Conservation (phyloP, 1,140 invertebrate genomes). For the Trialeurodes vaporariorum region DNA sequence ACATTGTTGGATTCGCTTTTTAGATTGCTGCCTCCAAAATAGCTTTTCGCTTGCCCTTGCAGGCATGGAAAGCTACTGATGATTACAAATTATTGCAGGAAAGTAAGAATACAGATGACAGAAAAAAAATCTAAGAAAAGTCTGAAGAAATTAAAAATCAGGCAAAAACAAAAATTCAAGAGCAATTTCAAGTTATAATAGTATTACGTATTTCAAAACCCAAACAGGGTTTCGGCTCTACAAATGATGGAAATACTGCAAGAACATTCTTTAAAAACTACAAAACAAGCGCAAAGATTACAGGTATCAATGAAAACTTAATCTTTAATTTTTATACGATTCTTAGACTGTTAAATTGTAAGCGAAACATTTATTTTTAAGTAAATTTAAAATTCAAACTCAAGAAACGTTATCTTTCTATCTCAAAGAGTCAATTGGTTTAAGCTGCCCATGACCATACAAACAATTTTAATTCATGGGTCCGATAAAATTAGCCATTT, state of each 20-base stretch:
- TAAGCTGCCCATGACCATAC: slow-evolving; percentile 13
- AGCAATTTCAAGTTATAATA: slow-evolving; percentile 1
- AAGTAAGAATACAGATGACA: background rate
- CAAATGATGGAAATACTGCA: slow-evolving; percentile 10
- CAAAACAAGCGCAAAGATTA: slow-evolving; percentile 28
- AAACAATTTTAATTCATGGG: slow-evolving; percentile 30
- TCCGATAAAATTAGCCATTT: background rate
- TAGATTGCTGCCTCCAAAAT: background rate
- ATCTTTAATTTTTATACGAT: slow-evolving; percentile 28
- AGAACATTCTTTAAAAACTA: slow-evolving; percentile 18
- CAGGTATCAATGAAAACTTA: slow-evolving; percentile 29
- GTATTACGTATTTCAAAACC: slow-evolving; percentile 18
- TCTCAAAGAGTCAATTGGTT: slow-evolving; percentile 27
- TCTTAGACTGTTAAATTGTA: slow-evolving; percentile 29
- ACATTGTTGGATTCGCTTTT: slow-evolving; percentile 3
- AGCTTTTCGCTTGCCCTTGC: background rate
- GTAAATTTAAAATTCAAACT: slow-evolving; percentile 23
- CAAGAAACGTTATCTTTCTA: slow-evolving; percentile 22
- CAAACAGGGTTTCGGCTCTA: slow-evolving; percentile 10
- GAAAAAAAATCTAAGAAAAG: background rate
- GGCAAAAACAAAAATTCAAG: background rate
- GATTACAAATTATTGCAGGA: background rate
- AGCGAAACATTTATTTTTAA: slow-evolving; percentile 15
- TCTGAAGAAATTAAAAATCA: background rate
- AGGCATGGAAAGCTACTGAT: background rate